Conservation (phyloP, 2,113 vertebrate genomes). For the Ptyas mucosa region DNA sequence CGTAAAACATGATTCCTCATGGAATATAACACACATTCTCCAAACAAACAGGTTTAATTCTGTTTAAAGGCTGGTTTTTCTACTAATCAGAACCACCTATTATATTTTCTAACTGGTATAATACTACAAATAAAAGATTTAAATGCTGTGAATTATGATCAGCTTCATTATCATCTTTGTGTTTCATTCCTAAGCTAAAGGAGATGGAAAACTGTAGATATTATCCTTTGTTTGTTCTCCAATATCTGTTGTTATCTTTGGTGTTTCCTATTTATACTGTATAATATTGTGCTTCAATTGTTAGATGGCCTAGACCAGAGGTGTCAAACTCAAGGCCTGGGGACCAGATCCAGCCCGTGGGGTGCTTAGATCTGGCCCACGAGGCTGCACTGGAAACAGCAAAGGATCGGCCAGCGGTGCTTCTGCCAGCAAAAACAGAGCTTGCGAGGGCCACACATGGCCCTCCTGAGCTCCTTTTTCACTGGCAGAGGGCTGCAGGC, state of each 20-base stretch:
- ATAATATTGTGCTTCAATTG: background rate
- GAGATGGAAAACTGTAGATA: background rate
- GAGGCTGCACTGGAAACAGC: no score
- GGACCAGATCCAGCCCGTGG: no score
- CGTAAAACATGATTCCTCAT: background rate
- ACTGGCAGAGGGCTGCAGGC: no score
- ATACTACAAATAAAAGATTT: background rate
- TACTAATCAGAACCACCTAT: background rate
- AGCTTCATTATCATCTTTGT: background rate
- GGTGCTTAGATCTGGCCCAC: no score
- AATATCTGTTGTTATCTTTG: background rate
- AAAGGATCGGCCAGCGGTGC: no score
- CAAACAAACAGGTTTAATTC: background rate
- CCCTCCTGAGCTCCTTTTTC: no score
- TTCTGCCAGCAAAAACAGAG: no score
- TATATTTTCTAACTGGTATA: background rate
- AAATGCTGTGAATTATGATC: background rate
- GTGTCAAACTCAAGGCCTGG: no score
- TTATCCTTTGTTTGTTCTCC: background rate
- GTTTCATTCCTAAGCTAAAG: background rate
- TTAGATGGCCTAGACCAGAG: background rate
- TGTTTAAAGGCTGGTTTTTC: background rate
- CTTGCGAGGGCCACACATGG: no score
- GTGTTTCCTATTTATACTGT: background rate
- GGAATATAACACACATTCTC: background rate